Conservation (phyloP, 2,888 invertebrate species). For the Marasmarcha lunaedactyla region DNA sequence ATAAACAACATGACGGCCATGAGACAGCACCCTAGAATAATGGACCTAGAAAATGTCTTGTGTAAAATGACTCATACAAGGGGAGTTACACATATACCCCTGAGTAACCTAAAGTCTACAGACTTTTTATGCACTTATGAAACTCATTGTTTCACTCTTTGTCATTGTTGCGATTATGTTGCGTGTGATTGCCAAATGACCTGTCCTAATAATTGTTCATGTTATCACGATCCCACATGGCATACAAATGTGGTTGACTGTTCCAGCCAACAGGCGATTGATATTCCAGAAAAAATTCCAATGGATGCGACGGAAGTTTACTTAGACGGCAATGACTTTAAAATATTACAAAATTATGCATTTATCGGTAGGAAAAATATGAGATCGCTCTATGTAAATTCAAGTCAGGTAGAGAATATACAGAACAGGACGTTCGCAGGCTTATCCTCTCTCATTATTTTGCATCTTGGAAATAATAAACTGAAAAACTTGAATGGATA, state of each 20-base stretch:
- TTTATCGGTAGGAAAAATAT: conserved; percentile 93
- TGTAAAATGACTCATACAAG: conserved; percentile 88
- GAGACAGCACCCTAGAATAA: conserved; percentile 87
- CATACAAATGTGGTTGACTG: conserved; percentile 93
- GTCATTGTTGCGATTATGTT: conserved; percentile 95
- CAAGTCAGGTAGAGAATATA: conserved; percentile 84
- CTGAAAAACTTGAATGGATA: conserved; percentile 82
- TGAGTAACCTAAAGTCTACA: conserved; percentile 80
- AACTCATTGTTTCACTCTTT: conserved; percentile 92
- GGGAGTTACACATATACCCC: conserved; percentile 81
- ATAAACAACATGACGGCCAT: conserved; percentile 88
- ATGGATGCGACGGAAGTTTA: conserved; percentile 95
- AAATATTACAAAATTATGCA: conserved; percentile 86
- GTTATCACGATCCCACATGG: conserved; percentile 95
- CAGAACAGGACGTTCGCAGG: conserved; percentile 92
- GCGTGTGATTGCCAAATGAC: conserved; percentile 98
- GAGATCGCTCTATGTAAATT: conserved; percentile 87
- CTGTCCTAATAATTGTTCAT: conserved; percentile 92
- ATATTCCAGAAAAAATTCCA: conserved; percentile 88
- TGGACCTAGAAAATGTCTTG: conserved; percentile 89
- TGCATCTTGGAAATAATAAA: conserved; percentile 89
- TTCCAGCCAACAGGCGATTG: conserved; percentile 79
- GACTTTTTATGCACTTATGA: conserved; percentile 93
- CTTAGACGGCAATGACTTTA: conserved; percentile 90
- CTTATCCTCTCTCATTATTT: conserved; percentile 79